Base-by-base conservation (phyloP, 2,888 invertebrate species). In the Timema cristinae region DNA sequence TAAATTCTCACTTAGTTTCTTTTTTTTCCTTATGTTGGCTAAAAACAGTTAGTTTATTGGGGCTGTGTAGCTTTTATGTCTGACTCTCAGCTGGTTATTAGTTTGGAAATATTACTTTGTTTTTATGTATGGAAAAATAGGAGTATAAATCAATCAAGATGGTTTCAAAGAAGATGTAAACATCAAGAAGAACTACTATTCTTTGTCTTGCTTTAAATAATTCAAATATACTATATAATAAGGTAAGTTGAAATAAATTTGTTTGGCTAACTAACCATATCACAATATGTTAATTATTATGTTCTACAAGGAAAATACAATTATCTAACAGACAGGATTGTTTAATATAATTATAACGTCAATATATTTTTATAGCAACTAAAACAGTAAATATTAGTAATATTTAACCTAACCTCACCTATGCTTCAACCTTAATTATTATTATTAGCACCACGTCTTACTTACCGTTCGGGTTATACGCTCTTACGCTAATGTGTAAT, bases 191-290 rank as follows among this genome's bases (percentile, higher is more conserved):
- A 47, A 48, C 47, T 10, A 63, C 9, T 5, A 63, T 6, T 63
- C 32, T 63, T 63, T 48, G 32, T 63, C 63, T 63, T 63, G 63
- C 63, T 63, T 63, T 32, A 48, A 32, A 63, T 5, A 63, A 63
- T 63, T 10, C 7, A 48, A 48, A 32, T 47, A 15, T 10, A 7
- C 10, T 16, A 11, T 56, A 32, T 63, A 11, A 0, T 7, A 63
- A 63, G 63, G 63, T 63, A 63, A 11, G 63, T 47, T 32, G 10
- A 63, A 16, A 63, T 63, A 63, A 32, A 1, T 63, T 1, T 63
- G 10, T 47, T 32, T n/a, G 63, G 32, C 13, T 32, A 32, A n/a
- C n/a, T n/a, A n/a, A n/a, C n/a, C n/a, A n/a, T n/a, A n/a, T n/a
- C n/a, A n/a, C n/a, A n/a, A n/a, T n/a, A n/a, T n/a, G n/a, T n/a